Evolutionary conservation across 2,113 vertebrate species (phyloP).

Genomic region (Macquaria australasica): DNA sequence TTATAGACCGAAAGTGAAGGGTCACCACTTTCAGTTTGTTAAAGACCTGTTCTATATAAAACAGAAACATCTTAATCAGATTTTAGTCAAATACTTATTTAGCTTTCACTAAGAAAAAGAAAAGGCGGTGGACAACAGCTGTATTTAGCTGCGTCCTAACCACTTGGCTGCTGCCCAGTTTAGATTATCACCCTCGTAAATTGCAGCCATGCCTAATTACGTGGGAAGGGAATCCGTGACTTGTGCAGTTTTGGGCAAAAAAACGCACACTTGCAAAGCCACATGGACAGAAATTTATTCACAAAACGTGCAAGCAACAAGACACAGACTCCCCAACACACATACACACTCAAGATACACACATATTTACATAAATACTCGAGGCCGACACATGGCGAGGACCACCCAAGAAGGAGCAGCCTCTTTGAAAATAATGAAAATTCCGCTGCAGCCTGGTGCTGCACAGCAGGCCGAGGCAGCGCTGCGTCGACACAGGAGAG

Average conservation of each 20-base stretch:
- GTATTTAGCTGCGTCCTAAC: conserved; percentile 50
- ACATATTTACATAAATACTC: conserved; percentile 67
- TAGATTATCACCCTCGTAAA: conserved; percentile 70
- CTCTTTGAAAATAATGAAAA: conserved; percentile 76
- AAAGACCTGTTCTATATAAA: not conserved
- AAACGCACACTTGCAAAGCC: conserved; percentile 58
- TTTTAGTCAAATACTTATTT: not conserved
- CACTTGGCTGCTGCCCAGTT: conserved; percentile 56
- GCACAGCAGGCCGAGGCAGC: conserved; percentile 60
- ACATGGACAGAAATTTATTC: conserved; percentile 62
- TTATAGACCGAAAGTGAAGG: not conserved
- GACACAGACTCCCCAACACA: conserved; percentile 32
- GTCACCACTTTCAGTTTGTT: not conserved
- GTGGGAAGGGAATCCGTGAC: conserved; percentile 58
- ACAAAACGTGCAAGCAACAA: conserved; percentile 57
- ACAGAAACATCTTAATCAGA: not conserved
- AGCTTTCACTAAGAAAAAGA: not conserved
- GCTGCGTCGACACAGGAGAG: conserved; percentile 27
- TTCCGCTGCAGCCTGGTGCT: conserved; percentile 65
- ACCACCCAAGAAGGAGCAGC: conserved; percentile 77
- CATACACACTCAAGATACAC: conserved; percentile 46
- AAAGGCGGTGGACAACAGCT: conserved; percentile 29
- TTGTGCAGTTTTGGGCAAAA: conserved; percentile 59
- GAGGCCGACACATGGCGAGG: conserved; percentile 69
- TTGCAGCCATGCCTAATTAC: conserved; percentile 63